phyloP scores from a whole-genome alignment of 2,888 invertebrate species.

The Cenopis cana region DNA sequence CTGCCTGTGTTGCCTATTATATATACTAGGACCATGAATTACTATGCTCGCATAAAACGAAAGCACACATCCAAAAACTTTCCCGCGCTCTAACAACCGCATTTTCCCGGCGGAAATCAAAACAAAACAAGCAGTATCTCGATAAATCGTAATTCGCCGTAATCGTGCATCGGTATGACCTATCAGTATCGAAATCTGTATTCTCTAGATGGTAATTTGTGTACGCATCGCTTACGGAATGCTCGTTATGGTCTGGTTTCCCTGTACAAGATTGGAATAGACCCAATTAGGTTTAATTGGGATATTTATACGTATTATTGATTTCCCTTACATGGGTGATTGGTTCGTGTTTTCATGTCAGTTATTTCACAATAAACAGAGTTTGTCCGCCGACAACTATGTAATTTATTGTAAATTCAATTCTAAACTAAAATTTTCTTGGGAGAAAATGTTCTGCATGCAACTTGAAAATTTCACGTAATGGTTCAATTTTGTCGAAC shows the following conservation, averaged over 20 bases:
- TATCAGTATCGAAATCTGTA: conserved; percentile 54
- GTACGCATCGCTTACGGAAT: conserved; percentile 52
- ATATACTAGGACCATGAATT: not conserved
- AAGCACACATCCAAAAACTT: conserved; percentile 53
- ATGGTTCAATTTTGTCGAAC: not conserved
- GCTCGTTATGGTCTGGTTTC: conserved; percentile 49
- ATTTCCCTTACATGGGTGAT: conserved; percentile 43
- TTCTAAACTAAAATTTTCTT: conserved; percentile 1
- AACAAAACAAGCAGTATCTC: conserved; percentile 57
- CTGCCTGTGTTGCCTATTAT: too few relatives aligned
- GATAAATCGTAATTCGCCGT: conserved; percentile 70
- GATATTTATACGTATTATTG: conserved; percentile 42
- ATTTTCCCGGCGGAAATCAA: conserved; percentile 64
- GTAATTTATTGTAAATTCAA: too few relatives aligned
- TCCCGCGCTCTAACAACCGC: conserved; percentile 55
- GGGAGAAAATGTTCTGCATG: not conserved
- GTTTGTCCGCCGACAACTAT: not conserved
- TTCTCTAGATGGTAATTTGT: conserved; percentile 56
- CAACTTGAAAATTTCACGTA: not conserved
- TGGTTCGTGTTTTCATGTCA: conserved; percentile 30
- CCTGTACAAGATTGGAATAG: conserved; percentile 39
- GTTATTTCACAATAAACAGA: conserved; percentile 17
- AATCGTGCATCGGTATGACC: conserved; percentile 59
- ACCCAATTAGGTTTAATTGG: conserved; percentile 43
- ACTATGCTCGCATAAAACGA: conserved; percentile 46